Conservation (phyloP, 2,888 invertebrate genomes). For the Tachina lurida region DNA sequence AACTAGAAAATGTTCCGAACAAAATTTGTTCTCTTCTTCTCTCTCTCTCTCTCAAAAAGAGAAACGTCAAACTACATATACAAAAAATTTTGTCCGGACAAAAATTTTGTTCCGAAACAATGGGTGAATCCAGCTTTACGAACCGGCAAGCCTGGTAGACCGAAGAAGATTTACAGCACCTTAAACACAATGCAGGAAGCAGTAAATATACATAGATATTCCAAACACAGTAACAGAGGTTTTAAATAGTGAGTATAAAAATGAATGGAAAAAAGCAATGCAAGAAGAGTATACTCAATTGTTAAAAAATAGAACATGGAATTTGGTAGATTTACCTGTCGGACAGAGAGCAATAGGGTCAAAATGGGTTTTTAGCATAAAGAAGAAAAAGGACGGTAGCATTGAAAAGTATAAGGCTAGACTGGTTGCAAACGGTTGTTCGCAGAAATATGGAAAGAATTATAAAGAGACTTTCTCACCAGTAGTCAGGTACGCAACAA, state of each 20-base stretch:
- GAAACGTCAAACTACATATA: no score
- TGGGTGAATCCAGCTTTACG: no score
- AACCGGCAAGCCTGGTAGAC: background rate
- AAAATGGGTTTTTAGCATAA: constrained; percentile 50
- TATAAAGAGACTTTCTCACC: constrained; percentile 72
- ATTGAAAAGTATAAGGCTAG: constrained; percentile 62
- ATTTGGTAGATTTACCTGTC: constrained; percentile 53
- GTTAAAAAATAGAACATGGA: constrained; percentile 59
- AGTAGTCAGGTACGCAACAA: constrained; percentile 69
- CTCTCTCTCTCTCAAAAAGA: no score
- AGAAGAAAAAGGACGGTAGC: constrained; percentile 50
- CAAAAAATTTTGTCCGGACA: no score
- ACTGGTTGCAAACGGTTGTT: constrained; percentile 71
- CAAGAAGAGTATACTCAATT: constrained; percentile 57
- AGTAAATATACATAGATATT: background rate
- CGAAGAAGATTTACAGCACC: constrained; percentile 2
- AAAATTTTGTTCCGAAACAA: no score
- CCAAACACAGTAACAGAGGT: constrained; percentile 44
- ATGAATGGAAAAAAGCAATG: constrained; percentile 42
- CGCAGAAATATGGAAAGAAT: constrained; percentile 66
- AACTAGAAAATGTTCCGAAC: no score
- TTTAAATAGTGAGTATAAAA: constrained; percentile 17
- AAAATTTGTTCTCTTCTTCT: no score
- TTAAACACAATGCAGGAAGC: background rate
- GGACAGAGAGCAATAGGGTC: constrained; percentile 61